Evolutionary conservation across 2,113 vertebrate genomes (phyloP), one percentile per base, ranked within the genome.

Genomic region (Ploceus nigricollis): DNA sequence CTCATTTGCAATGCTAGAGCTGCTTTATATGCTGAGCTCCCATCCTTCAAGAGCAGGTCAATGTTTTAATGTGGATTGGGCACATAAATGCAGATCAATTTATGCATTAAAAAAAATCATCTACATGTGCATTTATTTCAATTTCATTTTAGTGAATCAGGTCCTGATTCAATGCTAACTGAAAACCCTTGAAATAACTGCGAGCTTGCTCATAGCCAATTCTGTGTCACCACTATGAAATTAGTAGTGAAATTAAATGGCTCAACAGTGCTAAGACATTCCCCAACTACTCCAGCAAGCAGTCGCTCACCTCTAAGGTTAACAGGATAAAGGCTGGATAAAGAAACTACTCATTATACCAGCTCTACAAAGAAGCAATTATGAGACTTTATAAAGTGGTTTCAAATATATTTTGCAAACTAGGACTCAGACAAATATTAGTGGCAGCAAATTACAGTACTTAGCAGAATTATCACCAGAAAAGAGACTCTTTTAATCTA

Each of bases 391-490:
- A 98, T 97, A 98, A 98, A 97, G 89, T 97, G 98, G 98, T 97
- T 98, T 98, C 98, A 98, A 98, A 98, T 98, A 98, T 98, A 98
- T 98, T 98, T 98, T 98, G 98, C 98, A 98, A 98, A 98, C 98
- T 97, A 98, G 96, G 97, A 98, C 97, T 98, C 98, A 98, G 98
- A 98, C 98, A 98, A 98, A 98, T 98, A 98, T 98, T 98, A 98
- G 98, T 98, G 97, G 98, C 97, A 97, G 98, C 97, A 98, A 98
- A 98, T 98, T 98, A 98, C 98, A 98, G 98, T 98, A 98, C 98
- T 98, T 98, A 98, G 97, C 95, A 98, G 98, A 98, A 98, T 98
- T 98, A 98, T 98, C 98, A 98, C 98, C 97, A 98, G 98, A 98
- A 98, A 97, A 98, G 98, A 98, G 98, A 98, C 97, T 98, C 98